Conservation (phyloP, 2,797 vertebrate species). For the Picus viridis region DNA sequence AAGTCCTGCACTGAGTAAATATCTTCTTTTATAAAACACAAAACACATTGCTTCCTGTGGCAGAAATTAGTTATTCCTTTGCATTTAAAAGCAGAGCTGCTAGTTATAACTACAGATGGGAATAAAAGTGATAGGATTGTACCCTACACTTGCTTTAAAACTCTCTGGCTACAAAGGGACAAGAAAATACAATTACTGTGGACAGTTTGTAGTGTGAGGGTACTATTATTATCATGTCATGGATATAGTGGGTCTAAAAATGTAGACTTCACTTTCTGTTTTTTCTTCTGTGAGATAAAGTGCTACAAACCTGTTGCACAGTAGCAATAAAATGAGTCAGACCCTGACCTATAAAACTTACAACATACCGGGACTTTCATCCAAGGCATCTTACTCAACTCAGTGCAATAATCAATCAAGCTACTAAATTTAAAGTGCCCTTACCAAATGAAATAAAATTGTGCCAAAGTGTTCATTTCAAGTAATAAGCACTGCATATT, state of each 20-base stretch:
- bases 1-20: neutral
- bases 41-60: neutral
- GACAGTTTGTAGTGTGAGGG: neutral
- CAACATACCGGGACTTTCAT: neutral
- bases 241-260: neutral
- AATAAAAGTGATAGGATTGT: neutral
- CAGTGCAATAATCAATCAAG: neutral
- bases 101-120: neutral
- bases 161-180: neutral
- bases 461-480: neutral
- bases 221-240: neutral
- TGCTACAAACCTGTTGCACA: neutral
- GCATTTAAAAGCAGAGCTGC: neutral
- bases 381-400: neutral
- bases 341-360: neutral
- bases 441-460: neutral
- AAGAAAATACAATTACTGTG: neutral
- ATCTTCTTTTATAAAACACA: neutral
- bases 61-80: neutral
- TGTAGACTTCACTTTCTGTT: neutral
- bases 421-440: constrained; percentile 31
- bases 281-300: neutral
- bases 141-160: neutral
- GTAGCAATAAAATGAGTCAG: neutral
- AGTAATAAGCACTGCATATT: neutral